Conservation (phyloP, 1,140 invertebrate species). For the Pseudobourletiella spinata region DNA sequence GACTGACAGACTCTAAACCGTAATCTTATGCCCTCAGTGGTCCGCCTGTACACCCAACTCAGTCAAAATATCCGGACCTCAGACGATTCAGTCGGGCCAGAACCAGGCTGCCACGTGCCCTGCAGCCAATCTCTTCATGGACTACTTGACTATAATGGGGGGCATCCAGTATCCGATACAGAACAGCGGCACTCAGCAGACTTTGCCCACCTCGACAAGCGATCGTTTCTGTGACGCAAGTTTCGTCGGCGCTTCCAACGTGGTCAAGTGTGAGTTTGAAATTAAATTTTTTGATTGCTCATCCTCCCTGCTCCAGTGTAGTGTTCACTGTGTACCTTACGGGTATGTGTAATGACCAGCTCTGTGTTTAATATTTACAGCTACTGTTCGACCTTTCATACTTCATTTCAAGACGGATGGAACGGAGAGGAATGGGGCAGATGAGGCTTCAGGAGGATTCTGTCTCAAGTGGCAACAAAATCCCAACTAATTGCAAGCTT, state of each 20-base stretch:
- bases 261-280: slow-evolving; percentile 27
- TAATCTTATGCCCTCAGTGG: slow-evolving; percentile 31
- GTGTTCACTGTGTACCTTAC: no score
- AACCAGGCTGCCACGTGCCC: not conserved
- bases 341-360: no score
- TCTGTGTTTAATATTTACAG: no score
- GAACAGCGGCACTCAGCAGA: not conserved
- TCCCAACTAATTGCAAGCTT: slow-evolving; percentile 17
- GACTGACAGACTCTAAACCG: no score
- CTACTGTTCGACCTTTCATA: slow-evolving; percentile 25
- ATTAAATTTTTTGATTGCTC: no score
- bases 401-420: slow-evolving; percentile 26
- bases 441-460: slow-evolving; percentile 24
- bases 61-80: slow-evolving; percentile 15
- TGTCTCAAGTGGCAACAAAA: slow-evolving; percentile 33
- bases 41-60: slow-evolving; percentile 15
- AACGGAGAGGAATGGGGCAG: slow-evolving; percentile 1
- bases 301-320: no score
- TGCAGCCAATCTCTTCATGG: slow-evolving; percentile 2
- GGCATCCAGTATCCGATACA: slow-evolving; percentile 13
- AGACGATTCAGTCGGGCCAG: not conserved
- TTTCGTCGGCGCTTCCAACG: not conserved
- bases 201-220: not conserved
- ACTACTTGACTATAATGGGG: slow-evolving; percentile 27
- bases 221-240: slow-evolving; percentile 30